Evolutionary conservation across 53 echinoderm and acorn worm genomes (phyloP), one percentile per base, ranked within the genome.

Genomic region (Mesocentrotus franciscanus): DNA sequence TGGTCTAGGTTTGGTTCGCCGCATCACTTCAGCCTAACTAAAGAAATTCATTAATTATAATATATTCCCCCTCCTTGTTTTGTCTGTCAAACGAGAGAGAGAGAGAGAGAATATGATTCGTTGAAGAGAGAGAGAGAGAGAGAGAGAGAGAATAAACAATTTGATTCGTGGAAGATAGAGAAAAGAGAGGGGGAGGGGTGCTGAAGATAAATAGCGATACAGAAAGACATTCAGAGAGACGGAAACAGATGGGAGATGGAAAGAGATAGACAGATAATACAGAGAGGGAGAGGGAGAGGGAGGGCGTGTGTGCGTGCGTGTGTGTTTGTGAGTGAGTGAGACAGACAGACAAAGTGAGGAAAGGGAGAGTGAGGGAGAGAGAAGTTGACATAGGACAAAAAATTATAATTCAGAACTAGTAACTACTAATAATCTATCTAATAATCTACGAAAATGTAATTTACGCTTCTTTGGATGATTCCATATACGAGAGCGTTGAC

Each of bases 1-100:
- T 68, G 58, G 90, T 90, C 58, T 29, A 49, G 30, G 1, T 18
- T 1, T 64, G 64, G 64, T 64, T 18, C 16, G 64, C 64, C 64
- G 64, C 64, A 64, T 64, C 14, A 34, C 32, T 34, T 17, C 32
- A 5, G 13, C 78, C 36, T 20, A 32, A 30, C 90, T 60, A 59
- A 58, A n/a, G 59, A 90, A 90, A 59, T 59, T 90, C 30, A 60
- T 60, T 90, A 60, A 85, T 85, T 57, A n/a, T n/a, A n/a, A n/a
- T n/a, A n/a, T n/a, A 85, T 85, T 90, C 90, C 26, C 89, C 22
- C 22, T 60, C 58, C 89, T 59, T 89, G 58, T 59, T 26, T 90
- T 90, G 59, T 90, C 39, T 90, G 58, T 20, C 60, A 27, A 58
- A 30, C 59, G 1, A 58, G 36, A 20, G 39, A 39, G 35, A 18